Conservation (phyloP, 2,113 vertebrate genomes). For the Callorhinus ursinus region DNA sequence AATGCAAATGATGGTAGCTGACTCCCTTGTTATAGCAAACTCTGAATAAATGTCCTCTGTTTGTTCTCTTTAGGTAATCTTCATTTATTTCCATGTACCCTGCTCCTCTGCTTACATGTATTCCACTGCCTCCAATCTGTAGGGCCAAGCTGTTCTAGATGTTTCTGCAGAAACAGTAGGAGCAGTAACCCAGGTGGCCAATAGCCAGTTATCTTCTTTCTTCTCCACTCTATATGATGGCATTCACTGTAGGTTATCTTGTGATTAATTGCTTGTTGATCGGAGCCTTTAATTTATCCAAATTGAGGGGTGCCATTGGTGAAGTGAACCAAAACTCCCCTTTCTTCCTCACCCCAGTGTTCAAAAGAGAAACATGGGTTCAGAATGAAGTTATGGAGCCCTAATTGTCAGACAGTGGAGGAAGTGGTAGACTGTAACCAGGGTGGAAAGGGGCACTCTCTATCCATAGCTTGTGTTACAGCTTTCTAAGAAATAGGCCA, state of each 20-base stretch:
- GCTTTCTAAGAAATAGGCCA: slow-evolving; percentile 2
- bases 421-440: not conserved
- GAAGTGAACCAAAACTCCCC: not conserved
- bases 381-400: not conserved
- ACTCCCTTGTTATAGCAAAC: not conserved
- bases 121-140: not conserved
- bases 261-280: not conserved
- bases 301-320: not conserved
- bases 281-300: not conserved
- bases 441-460: not conserved
- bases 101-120: not conserved
- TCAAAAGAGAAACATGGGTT: not conserved
- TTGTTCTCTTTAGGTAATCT: not conserved
- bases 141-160: not conserved
- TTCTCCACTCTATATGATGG: not conserved
- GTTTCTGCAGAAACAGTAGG: not conserved
- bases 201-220: not conserved
- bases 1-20: not conserved
- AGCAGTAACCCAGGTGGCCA: not conserved
- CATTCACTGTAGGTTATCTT: not conserved
- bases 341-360: not conserved
- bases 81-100: not conserved
- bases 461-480: not conserved
- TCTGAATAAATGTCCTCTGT: not conserved
- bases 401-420: not conserved